These are phyloP conservation scores for Paratrypauchen microcephalus DNA, from an alignment of 2,797 vertebrate genomes.

Conservation along the genomic window DNA sequence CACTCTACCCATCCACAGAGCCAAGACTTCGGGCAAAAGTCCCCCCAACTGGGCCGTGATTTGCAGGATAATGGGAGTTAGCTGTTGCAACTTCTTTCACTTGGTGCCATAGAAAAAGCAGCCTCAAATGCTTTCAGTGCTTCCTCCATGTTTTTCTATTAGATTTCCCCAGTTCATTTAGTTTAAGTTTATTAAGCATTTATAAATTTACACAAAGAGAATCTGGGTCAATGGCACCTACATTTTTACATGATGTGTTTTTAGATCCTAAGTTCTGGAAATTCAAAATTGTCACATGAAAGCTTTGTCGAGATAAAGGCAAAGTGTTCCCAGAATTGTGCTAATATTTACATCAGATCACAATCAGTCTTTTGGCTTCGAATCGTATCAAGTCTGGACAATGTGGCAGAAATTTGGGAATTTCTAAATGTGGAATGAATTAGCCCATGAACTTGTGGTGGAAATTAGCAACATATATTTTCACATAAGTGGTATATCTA, in stretches of 20 bases:
- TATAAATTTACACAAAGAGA: constrained; percentile 36
- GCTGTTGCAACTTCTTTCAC: constrained; percentile 41
- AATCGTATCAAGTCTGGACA: constrained; percentile 8
- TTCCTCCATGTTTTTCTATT: constrained; percentile 23
- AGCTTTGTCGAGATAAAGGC: constrained; percentile 29
- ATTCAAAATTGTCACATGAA: constrained; percentile 47
- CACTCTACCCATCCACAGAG: constrained; percentile 24
- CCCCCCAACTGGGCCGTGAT: constrained; percentile 41
- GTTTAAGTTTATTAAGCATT: constrained; percentile 28
- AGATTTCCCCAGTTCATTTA: constrained; percentile 23
- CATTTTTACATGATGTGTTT: constrained; percentile 41
- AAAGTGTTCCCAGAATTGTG: constrained; percentile 55
- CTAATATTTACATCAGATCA: constrained; percentile 64
- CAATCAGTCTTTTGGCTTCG: constrained; percentile 42
- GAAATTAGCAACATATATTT: not conserved
- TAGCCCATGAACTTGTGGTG: not conserved
- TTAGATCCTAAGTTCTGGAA: constrained; percentile 30
- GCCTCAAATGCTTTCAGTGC: constrained; percentile 28
- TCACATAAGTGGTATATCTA: not conserved
- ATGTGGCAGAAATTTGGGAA: constrained; percentile 25
- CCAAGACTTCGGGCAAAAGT: constrained; percentile 40
- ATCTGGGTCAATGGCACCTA: constrained; percentile 38
- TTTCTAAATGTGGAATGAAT: constrained; percentile 39
- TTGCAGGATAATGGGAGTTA: constrained; percentile 51
- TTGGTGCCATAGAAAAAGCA: constrained; percentile 28